Evolutionary conservation across 2,888 invertebrate genomes (phyloP).

Genomic region (Stenichneumon culpator): DNA sequence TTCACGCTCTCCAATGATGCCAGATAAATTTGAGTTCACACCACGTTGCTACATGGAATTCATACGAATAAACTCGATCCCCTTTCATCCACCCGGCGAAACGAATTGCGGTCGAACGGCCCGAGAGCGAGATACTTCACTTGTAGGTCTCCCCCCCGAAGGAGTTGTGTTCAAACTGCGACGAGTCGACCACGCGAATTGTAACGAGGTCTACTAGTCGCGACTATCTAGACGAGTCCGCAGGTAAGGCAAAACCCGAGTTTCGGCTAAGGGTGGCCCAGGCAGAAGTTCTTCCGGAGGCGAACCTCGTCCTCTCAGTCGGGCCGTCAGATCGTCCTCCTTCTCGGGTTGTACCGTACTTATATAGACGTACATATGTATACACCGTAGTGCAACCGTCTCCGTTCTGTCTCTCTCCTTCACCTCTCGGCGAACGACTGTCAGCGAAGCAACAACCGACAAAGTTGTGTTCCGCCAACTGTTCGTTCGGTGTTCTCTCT

Average conservation of each 20-base stretch:
- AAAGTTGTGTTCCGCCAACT: constrained; percentile 72
- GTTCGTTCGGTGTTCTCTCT: constrained; percentile 39
- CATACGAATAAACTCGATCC: too few relatives aligned
- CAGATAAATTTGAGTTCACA: too few relatives aligned
- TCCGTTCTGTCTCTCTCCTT: constrained; percentile 10
- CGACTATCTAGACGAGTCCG: constrained; percentile 8
- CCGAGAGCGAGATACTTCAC: constrained; percentile 1
- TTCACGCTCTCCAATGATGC: too few relatives aligned
- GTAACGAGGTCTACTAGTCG: constrained; percentile 51
- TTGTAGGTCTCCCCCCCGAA: constrained; percentile 37
- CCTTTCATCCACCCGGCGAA: background rate
- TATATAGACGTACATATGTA: background rate
- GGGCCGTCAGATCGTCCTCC: constrained; percentile 21
- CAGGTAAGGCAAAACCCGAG: constrained; percentile 30
- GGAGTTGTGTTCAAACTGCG: constrained; percentile 53
- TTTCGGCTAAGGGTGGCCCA: constrained; percentile 35
- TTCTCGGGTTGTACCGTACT: background rate
- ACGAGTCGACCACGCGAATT: constrained; percentile 47
- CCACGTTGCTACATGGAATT: too few relatives aligned
- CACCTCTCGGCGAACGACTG: constrained; percentile 62
- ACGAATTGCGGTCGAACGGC: background rate
- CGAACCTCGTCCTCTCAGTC: constrained; percentile 12
- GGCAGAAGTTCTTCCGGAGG: constrained; percentile 23
- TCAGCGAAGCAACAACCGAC: constrained; percentile 64
- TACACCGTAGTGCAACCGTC: constrained; percentile 3